Evolutionary conservation across 2,888 invertebrate species (phyloP), one percentile per base, ranked within the genome.

Genomic region (Catocala nupta): DNA sequence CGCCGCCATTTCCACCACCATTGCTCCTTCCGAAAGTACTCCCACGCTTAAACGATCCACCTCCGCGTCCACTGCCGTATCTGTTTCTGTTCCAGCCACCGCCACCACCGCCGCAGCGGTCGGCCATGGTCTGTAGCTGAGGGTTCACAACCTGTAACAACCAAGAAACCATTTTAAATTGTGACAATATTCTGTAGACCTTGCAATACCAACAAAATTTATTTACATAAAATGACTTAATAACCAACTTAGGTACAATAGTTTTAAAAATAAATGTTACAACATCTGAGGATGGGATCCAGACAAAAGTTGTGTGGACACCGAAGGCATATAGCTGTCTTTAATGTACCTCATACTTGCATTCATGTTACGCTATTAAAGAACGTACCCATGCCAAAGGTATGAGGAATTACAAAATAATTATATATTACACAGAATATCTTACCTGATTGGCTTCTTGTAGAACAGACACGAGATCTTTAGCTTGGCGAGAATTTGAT

Each of bases 381-480:
- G 86, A 93, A 92, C 95, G 95, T 95, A 96, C 95, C 95, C 96
- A 96, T 96, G 96, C 96, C 96, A 96, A 96, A 96, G 94, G 96
- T 96, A 95, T 92, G 96, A 96, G 96, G 96, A 91, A 78, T 68
- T 51, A 5, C 25, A 25, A 33, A 50, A 33, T 12, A 6, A 16
- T 55, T 45, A 16, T 45, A n/a, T 11, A 10, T 3, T n/a, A 5
- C 7, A 49, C 4, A 5, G 25, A n/a, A 11, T 25, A 63, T 86
- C 92, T 86, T 80, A 96, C 96, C 95, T 98, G 98, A 78, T 98
- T 98, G 65, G 98, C 98, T 95, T 99, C 98, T 84, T 96, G 95
- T 56, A 99, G 95, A 36, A 98, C 98, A 77, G 97, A 97, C 43
- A 99, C 96, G 64, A 99, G 95, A 87, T 98, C 98, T 91, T 96